Base-by-base conservation (phyloP, 1,140 invertebrate genomes). In the Drosophila repleta region DNA sequence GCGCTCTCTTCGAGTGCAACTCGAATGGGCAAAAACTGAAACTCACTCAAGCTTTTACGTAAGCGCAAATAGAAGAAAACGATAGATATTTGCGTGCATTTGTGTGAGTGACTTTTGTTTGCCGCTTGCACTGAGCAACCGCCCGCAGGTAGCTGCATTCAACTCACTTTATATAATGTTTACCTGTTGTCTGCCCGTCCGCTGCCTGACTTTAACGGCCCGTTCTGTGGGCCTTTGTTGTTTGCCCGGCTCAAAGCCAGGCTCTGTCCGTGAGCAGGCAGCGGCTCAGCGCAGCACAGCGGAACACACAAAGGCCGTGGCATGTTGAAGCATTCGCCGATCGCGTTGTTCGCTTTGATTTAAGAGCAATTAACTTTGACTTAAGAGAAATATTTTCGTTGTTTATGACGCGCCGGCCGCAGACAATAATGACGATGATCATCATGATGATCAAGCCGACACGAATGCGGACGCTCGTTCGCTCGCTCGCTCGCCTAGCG, bases 351-450 rank as follows among this genome's bases (percentile, higher is more conserved):
- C 58, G 46, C 74, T 75, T 88, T 82, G 82, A 85, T 85, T 85
- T 85, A 85, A 85, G 82, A 87, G 82, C 74, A 69, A 85, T 87
- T 87, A 85, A 67, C 77, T 75, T 78, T 87, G 83, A 87, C 82
- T 85, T 85, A 85, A 85, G 83, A 85, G 82, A 88, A 79, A 69
- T 69, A 85, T 73, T 74, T 72, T 11, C 56, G 41, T 85, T 78
- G 74, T 76, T 85, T 82, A 85, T 79, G 78, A 75, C 78, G 60
- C 53, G 29, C 62, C 75, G 56, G 66, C 56, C 39, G 37, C 56
- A 35, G 45, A 61, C 29, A 48, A 41, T 43, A 53, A 56, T 35
- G 24, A 18, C 11, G 24, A 48, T 48, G 15, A 60, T 35, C 15
- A 62, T 37, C 29, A 51, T 26, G 35, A 63, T 53, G 18, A 53